phyloP scores from a whole-genome alignment of 2,797 vertebrate species.

The Thaleichthys pacificus region DNA sequence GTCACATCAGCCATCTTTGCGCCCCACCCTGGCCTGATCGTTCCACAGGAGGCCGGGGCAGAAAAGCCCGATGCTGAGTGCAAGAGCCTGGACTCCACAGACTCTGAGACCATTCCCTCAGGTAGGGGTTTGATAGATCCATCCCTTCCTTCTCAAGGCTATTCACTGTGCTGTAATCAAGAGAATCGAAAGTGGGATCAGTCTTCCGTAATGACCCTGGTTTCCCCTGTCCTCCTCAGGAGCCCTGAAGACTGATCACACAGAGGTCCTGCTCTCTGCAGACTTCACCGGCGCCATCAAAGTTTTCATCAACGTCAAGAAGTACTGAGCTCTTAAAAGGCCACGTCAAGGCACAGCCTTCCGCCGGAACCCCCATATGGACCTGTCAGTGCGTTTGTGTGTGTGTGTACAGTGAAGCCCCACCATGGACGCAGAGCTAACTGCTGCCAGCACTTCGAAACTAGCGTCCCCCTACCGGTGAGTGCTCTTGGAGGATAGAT shows the following conservation, averaged over 20 bases:
- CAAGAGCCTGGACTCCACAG: constrained; percentile 79
- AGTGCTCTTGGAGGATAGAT: constrained; percentile 45
- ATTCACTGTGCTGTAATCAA: too few relatives aligned
- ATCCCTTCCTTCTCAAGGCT: too few relatives aligned
- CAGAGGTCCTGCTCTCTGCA: constrained; percentile 95
- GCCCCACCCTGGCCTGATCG: constrained; percentile 91
- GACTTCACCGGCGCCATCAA: constrained; percentile 99
- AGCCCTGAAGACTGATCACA: constrained; percentile 91
- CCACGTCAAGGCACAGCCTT: background rate
- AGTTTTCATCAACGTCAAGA: constrained; percentile 98
- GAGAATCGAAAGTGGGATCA: too few relatives aligned
- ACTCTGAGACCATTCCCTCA: constrained; percentile 87
- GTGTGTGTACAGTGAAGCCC: constrained; percentile 7
- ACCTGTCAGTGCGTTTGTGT: background rate
- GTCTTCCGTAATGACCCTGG: too few relatives aligned
- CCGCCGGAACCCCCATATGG: constrained; percentile 4
- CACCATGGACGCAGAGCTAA: constrained; percentile 17
- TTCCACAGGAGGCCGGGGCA: constrained; percentile 80
- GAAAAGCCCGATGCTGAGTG: constrained; percentile 88
- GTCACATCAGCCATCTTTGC: constrained; percentile 98
- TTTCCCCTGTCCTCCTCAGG: constrained; percentile 69
- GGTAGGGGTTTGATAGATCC: constrained; percentile 63
- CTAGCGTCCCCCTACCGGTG: constrained; percentile 41
- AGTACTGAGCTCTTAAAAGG: constrained; percentile 73
- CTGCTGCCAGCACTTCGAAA: constrained; percentile 20